phyloP scores from a whole-genome alignment of 2,888 invertebrate genomes.

The Proisotoma minuta region DNA sequence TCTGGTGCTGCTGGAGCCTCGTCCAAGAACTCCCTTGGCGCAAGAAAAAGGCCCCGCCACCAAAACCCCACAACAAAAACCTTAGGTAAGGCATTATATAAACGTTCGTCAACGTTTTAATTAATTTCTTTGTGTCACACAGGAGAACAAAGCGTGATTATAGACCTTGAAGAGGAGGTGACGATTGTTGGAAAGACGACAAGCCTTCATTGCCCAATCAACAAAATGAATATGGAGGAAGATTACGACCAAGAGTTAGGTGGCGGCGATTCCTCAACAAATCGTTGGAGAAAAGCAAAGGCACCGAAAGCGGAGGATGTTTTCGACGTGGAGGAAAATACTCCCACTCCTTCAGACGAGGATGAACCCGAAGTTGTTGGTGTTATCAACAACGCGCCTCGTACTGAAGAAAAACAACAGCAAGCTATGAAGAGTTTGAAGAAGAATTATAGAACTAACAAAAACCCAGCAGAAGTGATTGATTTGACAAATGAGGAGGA shows the following conservation, averaged over 20 bases:
- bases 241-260: too few relatives aligned
- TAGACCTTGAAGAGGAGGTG: neutral
- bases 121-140: neutral
- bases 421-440: neutral
- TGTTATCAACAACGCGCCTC: neutral
- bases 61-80: neutral
- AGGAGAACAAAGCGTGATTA: neutral
- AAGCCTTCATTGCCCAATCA: neutral
- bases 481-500: constrained; percentile 25
- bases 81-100: too few relatives aligned
- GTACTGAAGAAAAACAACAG: neutral
- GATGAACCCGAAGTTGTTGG: constrained; percentile 1
- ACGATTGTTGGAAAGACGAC: neutral
- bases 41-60: neutral
- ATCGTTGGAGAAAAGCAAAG: too few relatives aligned
- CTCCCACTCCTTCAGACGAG: neutral
- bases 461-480: constrained; percentile 23
- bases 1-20: neutral
- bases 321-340: too few relatives aligned
- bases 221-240: too few relatives aligned
- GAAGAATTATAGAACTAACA: too few relatives aligned
- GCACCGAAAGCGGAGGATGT: too few relatives aligned
- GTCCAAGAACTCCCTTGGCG: neutral
- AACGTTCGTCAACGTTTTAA: neutral
- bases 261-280: too few relatives aligned